Conservation (phyloP, 2,797 vertebrate genomes). For the Phoebastria nigripes region DNA sequence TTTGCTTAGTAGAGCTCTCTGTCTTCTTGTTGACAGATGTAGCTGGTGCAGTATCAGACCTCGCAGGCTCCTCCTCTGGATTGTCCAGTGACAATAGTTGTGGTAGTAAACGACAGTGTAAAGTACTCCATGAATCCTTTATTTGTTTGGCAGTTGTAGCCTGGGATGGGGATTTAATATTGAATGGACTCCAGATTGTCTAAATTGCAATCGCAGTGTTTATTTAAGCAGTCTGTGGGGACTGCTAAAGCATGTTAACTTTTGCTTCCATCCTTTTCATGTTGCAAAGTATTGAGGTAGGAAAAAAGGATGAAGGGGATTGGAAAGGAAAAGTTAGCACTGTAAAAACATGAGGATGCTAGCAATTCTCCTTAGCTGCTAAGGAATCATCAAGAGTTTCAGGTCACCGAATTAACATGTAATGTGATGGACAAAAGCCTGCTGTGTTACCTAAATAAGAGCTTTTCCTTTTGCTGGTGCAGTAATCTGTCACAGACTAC, state of each 20-base stretch:
- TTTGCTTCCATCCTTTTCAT: constrained; percentile 66
- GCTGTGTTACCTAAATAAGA: constrained; percentile 46
- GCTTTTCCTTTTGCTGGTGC: constrained; percentile 43
- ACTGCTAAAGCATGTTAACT: constrained; percentile 71
- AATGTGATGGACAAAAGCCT: constrained; percentile 46
- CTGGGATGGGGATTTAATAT: constrained; percentile 65
- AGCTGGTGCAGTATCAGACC: constrained; percentile 63
- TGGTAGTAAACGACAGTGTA: constrained; percentile 53
- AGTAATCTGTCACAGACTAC: constrained; percentile 21
- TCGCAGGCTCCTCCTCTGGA: constrained; percentile 55
- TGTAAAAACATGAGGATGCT: constrained; percentile 56
- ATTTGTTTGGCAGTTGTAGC: constrained; percentile 69
- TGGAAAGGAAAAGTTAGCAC: constrained; percentile 30
- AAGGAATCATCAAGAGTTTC: constrained; percentile 56
- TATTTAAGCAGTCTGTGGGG: constrained; percentile 69
- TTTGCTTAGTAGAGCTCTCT: constrained; percentile 68
- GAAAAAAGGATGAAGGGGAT: not conserved
- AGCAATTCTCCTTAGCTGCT: constrained; percentile 30
- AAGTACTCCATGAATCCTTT: constrained; percentile 68
- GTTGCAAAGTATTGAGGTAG: constrained; percentile 56
- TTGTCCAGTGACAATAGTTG: constrained; percentile 54
- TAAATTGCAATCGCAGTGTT: constrained; percentile 70
- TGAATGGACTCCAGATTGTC: constrained; percentile 75
- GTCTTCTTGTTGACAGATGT: constrained; percentile 74
- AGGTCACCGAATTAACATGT: constrained; percentile 42